Evolutionary conservation across 2,113 vertebrate genomes (phyloP).

Genomic region (Phalacrocorax pelagicus): DNA sequence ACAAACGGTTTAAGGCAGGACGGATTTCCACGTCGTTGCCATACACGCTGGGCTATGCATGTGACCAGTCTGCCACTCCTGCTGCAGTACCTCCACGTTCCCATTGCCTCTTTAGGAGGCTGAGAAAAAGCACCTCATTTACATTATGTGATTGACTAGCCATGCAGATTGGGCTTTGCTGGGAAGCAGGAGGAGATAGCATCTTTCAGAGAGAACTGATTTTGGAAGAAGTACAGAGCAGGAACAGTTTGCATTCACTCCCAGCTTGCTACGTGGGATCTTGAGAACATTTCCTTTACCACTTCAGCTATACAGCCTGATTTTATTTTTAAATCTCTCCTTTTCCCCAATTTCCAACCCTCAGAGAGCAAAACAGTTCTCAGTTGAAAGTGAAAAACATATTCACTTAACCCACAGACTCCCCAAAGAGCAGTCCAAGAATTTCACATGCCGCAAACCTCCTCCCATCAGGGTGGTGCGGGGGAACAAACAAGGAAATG

Average conservation of each 20-base stretch:
- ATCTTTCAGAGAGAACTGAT: neutral
- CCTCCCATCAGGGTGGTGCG: neutral
- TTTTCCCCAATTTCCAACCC: neutral
- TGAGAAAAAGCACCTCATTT: neutral
- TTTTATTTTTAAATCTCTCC: slow-evolving; percentile 56
- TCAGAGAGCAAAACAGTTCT: neutral
- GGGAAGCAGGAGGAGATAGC: neutral
- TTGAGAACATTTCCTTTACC: slow-evolving; percentile 47
- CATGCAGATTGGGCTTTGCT: neutral
- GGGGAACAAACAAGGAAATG: neutral
- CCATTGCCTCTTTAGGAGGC: neutral
- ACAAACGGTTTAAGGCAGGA: neutral
- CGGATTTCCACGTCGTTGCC: neutral
- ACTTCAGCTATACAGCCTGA: neutral
- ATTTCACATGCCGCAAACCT: neutral
- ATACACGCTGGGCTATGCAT: accelerated
- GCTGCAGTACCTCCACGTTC: neutral
- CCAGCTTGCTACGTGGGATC: slow-evolving; percentile 53
- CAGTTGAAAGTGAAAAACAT: neutral
- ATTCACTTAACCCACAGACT: neutral
- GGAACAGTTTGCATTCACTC: slow-evolving; percentile 43
- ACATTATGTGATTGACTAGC: neutral
- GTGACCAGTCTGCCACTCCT: neutral
- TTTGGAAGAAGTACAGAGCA: slow-evolving; percentile 10
- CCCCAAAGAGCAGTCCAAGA: neutral